Conservation (phyloP, 2,797 vertebrate genomes). For the Enteromius viviparus region DNA sequence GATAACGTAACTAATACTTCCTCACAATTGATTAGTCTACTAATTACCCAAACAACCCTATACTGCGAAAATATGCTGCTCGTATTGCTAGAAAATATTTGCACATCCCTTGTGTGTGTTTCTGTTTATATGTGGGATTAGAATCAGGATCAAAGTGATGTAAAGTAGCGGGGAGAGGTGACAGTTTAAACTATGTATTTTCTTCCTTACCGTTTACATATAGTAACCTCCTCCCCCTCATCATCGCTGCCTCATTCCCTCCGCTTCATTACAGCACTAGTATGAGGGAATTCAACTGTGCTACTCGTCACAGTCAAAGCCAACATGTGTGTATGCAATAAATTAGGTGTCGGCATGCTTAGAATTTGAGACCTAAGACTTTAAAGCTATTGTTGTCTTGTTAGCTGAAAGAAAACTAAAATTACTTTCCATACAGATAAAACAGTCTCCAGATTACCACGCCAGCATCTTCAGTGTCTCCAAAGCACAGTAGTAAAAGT, state of each 20-base stretch:
- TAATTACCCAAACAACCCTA: not conserved
- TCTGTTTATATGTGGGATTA: conserved; percentile 8
- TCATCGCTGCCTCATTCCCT: conserved; percentile 28
- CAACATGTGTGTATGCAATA: conserved; percentile 46
- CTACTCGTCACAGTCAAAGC: conserved; percentile 27
- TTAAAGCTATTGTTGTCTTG: conserved; percentile 6
- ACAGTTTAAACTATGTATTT: conserved; percentile 31
- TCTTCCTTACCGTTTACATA: conserved; percentile 3
- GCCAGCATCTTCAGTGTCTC: not conserved
- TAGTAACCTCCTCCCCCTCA: conserved; percentile 32
- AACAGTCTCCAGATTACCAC: not conserved
- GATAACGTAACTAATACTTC: not conserved
- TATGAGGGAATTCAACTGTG: conserved; percentile 13
- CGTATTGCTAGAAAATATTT: not conserved
- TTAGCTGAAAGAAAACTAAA: not conserved
- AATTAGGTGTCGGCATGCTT: conserved; percentile 43
- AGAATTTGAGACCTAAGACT: not conserved
- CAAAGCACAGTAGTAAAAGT: not conserved
- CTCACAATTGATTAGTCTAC: not conserved
- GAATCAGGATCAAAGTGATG: conserved; percentile 31
- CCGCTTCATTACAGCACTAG: conserved; percentile 43
- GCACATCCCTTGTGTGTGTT: not conserved
- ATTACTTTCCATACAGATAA: not conserved
- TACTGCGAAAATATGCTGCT: not conserved
- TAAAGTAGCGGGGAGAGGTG: not conserved